Percentiles rank a stretch among this genome's conserved stretches.
phyloP scores from a whole-genome alignment of 1,140 invertebrate genomes.

The Listronotus bonariensis region DNA sequence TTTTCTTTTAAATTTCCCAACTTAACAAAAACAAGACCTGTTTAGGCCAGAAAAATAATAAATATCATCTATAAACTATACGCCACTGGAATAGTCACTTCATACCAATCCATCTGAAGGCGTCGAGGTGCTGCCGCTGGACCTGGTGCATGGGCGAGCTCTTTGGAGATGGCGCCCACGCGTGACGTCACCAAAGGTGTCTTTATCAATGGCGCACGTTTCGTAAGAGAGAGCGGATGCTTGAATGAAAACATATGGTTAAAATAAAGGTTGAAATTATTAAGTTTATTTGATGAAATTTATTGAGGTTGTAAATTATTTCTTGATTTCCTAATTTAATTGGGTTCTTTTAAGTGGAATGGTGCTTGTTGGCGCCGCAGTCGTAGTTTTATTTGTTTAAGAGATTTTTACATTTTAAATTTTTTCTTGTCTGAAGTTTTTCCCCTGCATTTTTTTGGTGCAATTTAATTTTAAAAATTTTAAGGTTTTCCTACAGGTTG shows the following conservation, averaged over 20 bases:
- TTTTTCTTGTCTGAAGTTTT: no score
- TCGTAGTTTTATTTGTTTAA: no score
- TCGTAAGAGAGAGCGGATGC: slow-evolving; percentile 26
- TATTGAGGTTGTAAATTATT: slow-evolving; percentile 2
- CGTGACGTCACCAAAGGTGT: slow-evolving; percentile 27
- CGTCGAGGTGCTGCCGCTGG: slow-evolving; percentile 20
- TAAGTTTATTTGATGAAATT: slow-evolving; percentile 12
- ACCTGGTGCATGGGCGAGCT: slow-evolving; percentile 23
- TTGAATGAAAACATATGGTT: slow-evolving; percentile 22
- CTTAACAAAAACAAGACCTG: no score
- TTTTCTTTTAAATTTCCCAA: no score
- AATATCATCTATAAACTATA: background rate
- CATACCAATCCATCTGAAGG: slow-evolving; percentile 20
- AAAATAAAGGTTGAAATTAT: background rate
- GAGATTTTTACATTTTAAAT: no score
- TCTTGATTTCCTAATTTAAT: no score
- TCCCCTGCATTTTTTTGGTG: no score
- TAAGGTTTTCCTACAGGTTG: no score
- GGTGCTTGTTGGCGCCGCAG: no score
- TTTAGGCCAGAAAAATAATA: background rate
- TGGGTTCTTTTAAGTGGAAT: no score
- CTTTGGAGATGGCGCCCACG: slow-evolving; percentile 30
- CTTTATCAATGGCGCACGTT: slow-evolving; percentile 27
- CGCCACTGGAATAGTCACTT: slow-evolving; percentile 1
- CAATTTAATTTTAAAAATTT: no score